Base-by-base conservation (phyloP, 2,888 invertebrate genomes). In the Eurytoma adleriae region DNA sequence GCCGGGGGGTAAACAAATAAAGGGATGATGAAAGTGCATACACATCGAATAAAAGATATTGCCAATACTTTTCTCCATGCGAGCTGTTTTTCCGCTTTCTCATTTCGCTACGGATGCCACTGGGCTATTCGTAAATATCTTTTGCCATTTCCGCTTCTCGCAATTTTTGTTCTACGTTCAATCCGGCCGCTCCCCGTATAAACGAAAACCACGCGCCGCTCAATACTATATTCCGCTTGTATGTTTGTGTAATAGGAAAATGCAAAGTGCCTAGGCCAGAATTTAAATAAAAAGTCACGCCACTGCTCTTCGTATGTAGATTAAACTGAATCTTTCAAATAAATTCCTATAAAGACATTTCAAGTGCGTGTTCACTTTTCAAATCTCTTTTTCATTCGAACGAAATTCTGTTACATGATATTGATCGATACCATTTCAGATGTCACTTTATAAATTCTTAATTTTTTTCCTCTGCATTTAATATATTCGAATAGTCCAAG, bases 61-160 rank as follows among this genome's bases (percentile, higher is more conserved):
- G 64, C 74, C 79, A 79, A 79, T 79, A 69, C 72, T 20, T 69
- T 57, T 61, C 30, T 18, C 70, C 7, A 10, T 7, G 16, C 40
- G 74, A 70, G 69, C 74, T 79, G 74, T 70, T 79, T 79, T 79
- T 70, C 79, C 40, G 48, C 70, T 79, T 74, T 74, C 70, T 79
- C 69, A 79, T 79, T 79, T 79, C 68, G 50, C 64, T 20, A 48
- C 61, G 10, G 56, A 56, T 56, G 16, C 52, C 56, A 18, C 20
- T 10, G 40, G 62, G 73, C 64, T 40, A 68, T 79, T 48, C 79
- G 79, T 70, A 79, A 79, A 70, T 79, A 71, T 30, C 74, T 69
- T 74, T 69, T 27, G 7, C 68, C 56, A 66, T 67, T 72, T 57
- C 67, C 72, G 18, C 48, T 70, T 40, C 59, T 61, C 75, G 50